These are phyloP conservation scores for Actinostola sp. DNA, from an alignment of 92 coral and sea anemone species.

Conservation along the genomic window DNA sequence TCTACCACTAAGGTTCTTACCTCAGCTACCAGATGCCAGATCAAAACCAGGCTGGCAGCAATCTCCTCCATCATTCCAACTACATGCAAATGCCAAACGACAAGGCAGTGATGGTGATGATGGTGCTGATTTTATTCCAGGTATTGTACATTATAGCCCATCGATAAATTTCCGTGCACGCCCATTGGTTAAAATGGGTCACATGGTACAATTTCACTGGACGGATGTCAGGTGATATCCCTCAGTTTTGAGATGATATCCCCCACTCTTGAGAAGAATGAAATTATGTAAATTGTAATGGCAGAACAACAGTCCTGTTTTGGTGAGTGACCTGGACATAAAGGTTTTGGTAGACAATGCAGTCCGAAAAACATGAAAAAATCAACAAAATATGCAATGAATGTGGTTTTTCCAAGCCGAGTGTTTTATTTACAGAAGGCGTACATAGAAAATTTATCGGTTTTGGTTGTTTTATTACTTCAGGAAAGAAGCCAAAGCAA, in stretches of 20 bases:
- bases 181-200: too few species aligned
- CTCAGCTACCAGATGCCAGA: constrained; percentile 91
- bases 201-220: too few species aligned
- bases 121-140: constrained; percentile 40
- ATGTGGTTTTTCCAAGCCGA: too few species aligned
- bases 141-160: constrained; percentile 34
- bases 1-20: constrained; percentile 87
- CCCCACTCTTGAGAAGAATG: too few species aligned
- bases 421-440: not conserved
- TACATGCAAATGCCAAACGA: constrained; percentile 60
- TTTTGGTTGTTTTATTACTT: not conserved
- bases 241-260: too few species aligned
- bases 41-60: constrained; percentile 97
- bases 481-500: constrained; percentile 67
- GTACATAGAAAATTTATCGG: not conserved
- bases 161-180: too few species aligned
- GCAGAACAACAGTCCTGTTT: too few species aligned
- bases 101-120: constrained; percentile 62
- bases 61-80: constrained; percentile 84
- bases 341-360: too few species aligned
- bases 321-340: not conserved
- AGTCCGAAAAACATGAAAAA: too few species aligned
- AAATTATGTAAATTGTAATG: too few species aligned
- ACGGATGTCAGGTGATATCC: too few species aligned
- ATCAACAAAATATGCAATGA: too few species aligned